Evolutionary conservation across 2,888 invertebrate species (phyloP), one percentile per base, ranked within the genome.

Genomic region (Parnassius apollo): DNA sequence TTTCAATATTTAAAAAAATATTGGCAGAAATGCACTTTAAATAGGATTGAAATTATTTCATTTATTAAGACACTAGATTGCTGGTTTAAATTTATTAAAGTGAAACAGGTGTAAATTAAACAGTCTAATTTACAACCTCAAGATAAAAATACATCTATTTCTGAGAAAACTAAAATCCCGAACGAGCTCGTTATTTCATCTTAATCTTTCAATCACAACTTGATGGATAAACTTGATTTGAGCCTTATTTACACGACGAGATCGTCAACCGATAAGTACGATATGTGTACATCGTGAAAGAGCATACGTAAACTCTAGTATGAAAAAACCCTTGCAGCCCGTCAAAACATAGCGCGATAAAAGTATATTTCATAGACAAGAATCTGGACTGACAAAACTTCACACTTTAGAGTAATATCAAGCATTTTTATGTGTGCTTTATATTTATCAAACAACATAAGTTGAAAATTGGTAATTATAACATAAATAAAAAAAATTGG

Each of bases 221-320:
- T 63, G 59, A 63, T 63, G 59, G 55, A 59, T 63, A 56, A 63
- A 63, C 63, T 63, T 63, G 59, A 63, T 63, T 63, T 59, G 59
- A 63, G 56, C 46, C 59, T 63, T 56, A 63, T 63, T 59, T 63
- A 59, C 56, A 59, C 63, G 51, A 56, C 50, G 63, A 59, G 63
- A 63, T 59, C 11, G 50, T 56, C 51, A 12, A 44, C 53, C 18
- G 62, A 59, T 59, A 59, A 50, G 35, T 55, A 42, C 54, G 13
- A 18, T 54, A 44, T 18, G 51, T 45, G 35, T 61, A 51, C 49
- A 50, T 51, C 46, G 51, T 49, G n/a, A 56, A 42, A 46, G 45
- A 56, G 56, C 42, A 42, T 22, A 13, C 44, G 4, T 45, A 13
- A 11, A 18, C 51, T 51, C 56, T 56, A 62, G 48, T 48, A 25